Conservation (phyloP, 2,888 invertebrate genomes). For the Caenorhabditis panamensis region DNA sequence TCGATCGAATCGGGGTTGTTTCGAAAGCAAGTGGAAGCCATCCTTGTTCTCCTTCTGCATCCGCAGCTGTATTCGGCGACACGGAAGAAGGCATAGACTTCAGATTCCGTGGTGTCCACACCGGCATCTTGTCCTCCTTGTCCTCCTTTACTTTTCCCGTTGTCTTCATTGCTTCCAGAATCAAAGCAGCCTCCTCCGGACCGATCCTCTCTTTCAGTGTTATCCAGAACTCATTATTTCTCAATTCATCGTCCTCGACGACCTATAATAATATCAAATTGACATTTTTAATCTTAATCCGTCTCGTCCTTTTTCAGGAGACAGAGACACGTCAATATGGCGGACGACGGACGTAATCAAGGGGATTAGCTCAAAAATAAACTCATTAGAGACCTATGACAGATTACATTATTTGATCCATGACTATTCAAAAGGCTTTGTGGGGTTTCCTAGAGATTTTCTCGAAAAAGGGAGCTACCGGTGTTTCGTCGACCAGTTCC, state of each 20-base stretch:
- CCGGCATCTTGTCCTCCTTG: slow-evolving; percentile 6
- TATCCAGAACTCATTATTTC: slow-evolving; percentile 33
- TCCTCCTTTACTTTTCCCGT: slow-evolving; percentile 26
- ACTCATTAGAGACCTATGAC: slow-evolving; percentile 22
- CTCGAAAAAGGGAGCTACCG: not conserved
- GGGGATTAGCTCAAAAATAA: slow-evolving; percentile 31
- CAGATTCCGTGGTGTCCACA: slow-evolving; percentile 14
- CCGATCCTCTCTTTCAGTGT: slow-evolving; percentile 18
- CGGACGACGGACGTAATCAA: slow-evolving; percentile 20
- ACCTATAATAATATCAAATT: slow-evolving; percentile 21
- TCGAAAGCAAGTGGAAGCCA: slow-evolving; percentile 65
- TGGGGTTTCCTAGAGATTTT: slow-evolving; percentile 5
- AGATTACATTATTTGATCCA: slow-evolving; percentile 17
- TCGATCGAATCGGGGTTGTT: slow-evolving; percentile 45
- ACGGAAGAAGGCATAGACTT: slow-evolving; percentile 4
- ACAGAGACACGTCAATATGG: slow-evolving; percentile 28
- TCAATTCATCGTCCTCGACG: slow-evolving; percentile 38
- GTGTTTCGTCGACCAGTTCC: not conserved
- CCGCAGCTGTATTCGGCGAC: slow-evolving; percentile 6
- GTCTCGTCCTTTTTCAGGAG: slow-evolving; percentile 9
- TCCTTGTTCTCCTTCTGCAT: slow-evolving; percentile 41
- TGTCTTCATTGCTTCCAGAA: slow-evolving; percentile 39
- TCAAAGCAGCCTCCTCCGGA: slow-evolving; percentile 9
- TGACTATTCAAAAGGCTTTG: slow-evolving; percentile 36
- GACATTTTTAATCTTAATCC: slow-evolving; percentile 21